phyloP scores from a whole-genome alignment of 2,797 vertebrate species.

The Falco rusticolus region DNA sequence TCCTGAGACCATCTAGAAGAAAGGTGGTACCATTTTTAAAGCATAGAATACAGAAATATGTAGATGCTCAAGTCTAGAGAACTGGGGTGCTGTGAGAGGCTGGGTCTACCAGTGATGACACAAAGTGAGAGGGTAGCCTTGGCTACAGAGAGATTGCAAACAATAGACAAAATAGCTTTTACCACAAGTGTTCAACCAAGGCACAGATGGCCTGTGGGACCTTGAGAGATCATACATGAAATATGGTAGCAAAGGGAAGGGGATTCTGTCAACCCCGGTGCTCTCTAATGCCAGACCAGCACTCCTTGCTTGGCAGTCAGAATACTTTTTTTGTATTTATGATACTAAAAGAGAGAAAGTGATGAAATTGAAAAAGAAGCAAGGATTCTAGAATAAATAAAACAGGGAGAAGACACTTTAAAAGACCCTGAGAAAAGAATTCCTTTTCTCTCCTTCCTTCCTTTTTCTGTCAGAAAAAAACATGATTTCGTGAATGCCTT shows the following conservation, averaged over 20 bases:
- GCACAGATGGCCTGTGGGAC: not conserved
- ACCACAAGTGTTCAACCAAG: not conserved
- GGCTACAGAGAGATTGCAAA: not conserved
- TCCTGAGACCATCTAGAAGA: not conserved
- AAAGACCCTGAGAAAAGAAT: not conserved
- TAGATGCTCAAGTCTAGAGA: not conserved
- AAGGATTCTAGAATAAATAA: not conserved
- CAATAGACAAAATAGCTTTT: not conserved
- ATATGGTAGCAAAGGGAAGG: not conserved
- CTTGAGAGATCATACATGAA: not conserved
- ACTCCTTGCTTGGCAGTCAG: not conserved
- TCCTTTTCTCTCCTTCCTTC: not conserved
- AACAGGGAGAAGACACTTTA: not conserved
- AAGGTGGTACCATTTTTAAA: not conserved
- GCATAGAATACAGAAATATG: not conserved
- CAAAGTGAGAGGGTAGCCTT: not conserved
- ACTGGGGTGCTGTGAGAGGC: not conserved
- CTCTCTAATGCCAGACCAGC: not conserved
- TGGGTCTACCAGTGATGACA: fast-evolving
- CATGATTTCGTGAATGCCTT: not conserved
- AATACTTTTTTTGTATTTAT: not conserved
- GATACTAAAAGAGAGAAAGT: not conserved
- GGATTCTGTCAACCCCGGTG: not conserved
- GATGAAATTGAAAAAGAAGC: not conserved
- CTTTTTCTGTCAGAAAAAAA: not conserved